Base-by-base conservation (phyloP, 2,113 vertebrate species). In the Caranx ignobilis region DNA sequence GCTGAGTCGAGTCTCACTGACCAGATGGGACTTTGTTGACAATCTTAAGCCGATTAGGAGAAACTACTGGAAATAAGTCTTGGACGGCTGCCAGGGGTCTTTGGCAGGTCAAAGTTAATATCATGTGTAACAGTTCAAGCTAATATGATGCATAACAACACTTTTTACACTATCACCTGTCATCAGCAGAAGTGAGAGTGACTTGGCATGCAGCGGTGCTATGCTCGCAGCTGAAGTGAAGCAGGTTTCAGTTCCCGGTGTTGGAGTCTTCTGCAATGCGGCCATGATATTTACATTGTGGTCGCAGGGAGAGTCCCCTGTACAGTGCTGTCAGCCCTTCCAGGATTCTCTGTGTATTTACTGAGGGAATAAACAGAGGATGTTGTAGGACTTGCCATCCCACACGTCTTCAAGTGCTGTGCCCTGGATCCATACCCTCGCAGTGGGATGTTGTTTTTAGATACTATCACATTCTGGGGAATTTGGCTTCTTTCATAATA, bases 281-380 rank as follows among this genome's bases (percentile, higher is more conserved):
- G 12, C 64, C 55, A 15, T 1, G 15, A 57, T 84, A 87, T 88
- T 92, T 88, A 81, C 75, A 75, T 0, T 77, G 63, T 6, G 10
- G 8, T 4, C 6, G 59, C 57, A 19, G 10, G 41, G 61, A 85
- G 70, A 88, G 35, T 85, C 75, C 81, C 68, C 47, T 10, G n/a
- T 56, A 55, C 6, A 63, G 54, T 43, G 18, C 56, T 2, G 63
- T 71, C 48, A 61, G 62, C 72, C 56, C 59, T 75, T 78, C 55
- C 77, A 50, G 75, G 60, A 75, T 82, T 26, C 18, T 81, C 39
- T 21, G 73, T 84, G 73, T 91, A 83, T 93, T 92, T 92, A 91
- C 84, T 64, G 41, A 62, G 75, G 43, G 76, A 59, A 78, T 92
- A 91, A 92, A 91, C 91, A 86, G 69, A 86, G 83, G 80, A 86